Percentiles rank a stretch among this genome's conserved stretches.
phyloP scores from a whole-genome alignment of 1,140 invertebrate species.

The Drosophila sucinea region DNA sequence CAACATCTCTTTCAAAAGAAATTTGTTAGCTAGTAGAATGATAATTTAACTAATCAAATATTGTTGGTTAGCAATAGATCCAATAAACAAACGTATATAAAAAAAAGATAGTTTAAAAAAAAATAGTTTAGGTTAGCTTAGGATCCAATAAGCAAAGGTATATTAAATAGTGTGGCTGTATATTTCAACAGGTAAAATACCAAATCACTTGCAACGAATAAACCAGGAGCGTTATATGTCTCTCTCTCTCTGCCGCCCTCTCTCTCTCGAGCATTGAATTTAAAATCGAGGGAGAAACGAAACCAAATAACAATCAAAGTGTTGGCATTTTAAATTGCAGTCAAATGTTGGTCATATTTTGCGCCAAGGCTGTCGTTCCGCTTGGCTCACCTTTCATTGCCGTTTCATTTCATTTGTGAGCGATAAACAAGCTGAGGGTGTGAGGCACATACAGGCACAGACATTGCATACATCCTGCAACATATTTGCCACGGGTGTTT shows the following conservation, averaged over 20 bases:
- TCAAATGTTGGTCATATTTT: constrained; percentile 60
- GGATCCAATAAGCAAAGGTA: too few relatives aligned
- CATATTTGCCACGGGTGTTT: constrained; percentile 24
- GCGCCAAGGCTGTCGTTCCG: constrained; percentile 33
- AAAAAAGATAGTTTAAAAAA: too few relatives aligned
- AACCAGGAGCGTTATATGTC: not conserved
- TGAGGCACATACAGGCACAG: constrained; percentile 32
- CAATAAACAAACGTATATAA: too few relatives aligned
- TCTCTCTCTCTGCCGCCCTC: not conserved
- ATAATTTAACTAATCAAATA: too few relatives aligned
- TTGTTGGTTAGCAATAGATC: too few relatives aligned
- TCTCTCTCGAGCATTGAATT: not conserved
- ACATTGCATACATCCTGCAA: constrained; percentile 63
- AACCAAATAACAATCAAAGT: constrained; percentile 61
- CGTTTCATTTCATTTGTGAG: constrained; percentile 63
- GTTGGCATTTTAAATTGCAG: constrained; percentile 57
- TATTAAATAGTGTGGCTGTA: not conserved
- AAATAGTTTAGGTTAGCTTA: too few relatives aligned
- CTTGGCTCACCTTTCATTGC: constrained; percentile 31
- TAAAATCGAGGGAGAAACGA: constrained; percentile 10
- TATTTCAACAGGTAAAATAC: constrained; percentile 2
- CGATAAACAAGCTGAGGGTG: constrained; percentile 58
- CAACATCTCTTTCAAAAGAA: too few relatives aligned
- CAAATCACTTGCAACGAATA: not conserved
- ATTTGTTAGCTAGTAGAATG: too few relatives aligned